phyloP scores from a whole-genome alignment of 2,888 invertebrate species.

The Exocentrus adspersus region DNA sequence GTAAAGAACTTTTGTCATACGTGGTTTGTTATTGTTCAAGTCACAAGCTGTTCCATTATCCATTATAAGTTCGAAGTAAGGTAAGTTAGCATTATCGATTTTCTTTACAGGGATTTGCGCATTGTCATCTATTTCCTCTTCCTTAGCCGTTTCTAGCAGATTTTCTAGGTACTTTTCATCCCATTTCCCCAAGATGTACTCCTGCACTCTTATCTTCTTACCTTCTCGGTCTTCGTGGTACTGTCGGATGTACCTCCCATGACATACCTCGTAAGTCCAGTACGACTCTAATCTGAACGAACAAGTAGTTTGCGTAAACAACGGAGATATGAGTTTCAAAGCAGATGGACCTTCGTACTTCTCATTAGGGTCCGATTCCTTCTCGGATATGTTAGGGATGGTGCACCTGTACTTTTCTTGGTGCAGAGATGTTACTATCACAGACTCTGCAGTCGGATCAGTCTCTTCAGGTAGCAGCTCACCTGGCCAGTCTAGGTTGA shows the following conservation, averaged over 20 bases:
- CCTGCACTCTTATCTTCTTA: constrained; percentile 83
- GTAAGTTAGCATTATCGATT: constrained; percentile 88
- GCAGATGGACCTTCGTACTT: constrained; percentile 80
- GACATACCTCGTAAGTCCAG: constrained; percentile 97
- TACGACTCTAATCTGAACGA: constrained; percentile 83
- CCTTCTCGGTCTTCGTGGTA: constrained; percentile 96
- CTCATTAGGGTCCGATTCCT: constrained; percentile 68
- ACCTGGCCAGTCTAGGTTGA: constrained; percentile 83
- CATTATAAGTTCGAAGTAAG: constrained; percentile 89
- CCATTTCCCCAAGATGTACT: constrained; percentile 86
- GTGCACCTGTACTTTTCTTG: constrained; percentile 87
- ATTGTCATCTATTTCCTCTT: constrained; percentile 66
- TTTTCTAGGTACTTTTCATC: constrained; percentile 72
- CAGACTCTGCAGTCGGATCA: constrained; percentile 65
- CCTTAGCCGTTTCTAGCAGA: constrained; percentile 66
- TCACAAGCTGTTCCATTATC: constrained; percentile 93
- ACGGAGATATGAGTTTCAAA: constrained; percentile 77
- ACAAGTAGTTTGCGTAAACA: constrained; percentile 83
- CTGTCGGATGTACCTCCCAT: constrained; percentile 89
- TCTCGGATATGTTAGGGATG: constrained; percentile 74
- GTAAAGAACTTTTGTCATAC: constrained; percentile 84
- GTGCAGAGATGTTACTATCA: constrained; percentile 77
- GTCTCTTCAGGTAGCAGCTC: constrained; percentile 59
- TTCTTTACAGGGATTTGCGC: constrained; percentile 69
- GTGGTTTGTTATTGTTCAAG: constrained; percentile 80